Conservation (phyloP, 2,888 invertebrate species). For the Drosophila histrio region DNA sequence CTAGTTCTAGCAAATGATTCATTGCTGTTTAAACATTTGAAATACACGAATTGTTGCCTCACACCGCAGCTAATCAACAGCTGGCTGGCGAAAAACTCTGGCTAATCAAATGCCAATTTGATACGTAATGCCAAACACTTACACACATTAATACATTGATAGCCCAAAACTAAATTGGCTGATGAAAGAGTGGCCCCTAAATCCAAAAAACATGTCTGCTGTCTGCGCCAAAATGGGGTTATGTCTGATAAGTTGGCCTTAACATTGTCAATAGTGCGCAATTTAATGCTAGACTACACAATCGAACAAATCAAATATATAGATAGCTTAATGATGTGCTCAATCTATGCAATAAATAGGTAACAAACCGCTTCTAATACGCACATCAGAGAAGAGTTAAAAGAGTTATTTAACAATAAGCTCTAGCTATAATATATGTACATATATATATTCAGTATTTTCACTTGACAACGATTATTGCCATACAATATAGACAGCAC, state of each 20-base stretch:
- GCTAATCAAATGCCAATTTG: slow-evolving; percentile 44
- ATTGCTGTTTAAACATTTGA: slow-evolving; percentile 7
- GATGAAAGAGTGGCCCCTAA: slow-evolving; percentile 58
- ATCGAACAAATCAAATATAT: background rate
- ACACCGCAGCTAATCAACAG: slow-evolving; percentile 14
- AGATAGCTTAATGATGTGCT: no score
- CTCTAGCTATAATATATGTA: no score
- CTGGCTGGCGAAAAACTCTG: slow-evolving; percentile 1
- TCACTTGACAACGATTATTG: no score
- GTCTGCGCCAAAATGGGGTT: slow-evolving; percentile 45
- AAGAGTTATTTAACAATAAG: no score
- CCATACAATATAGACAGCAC: no score
- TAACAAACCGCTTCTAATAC: no score
- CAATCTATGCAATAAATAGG: no score
- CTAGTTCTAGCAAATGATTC: slow-evolving; percentile 29
- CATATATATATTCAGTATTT: no score
- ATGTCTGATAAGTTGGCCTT: slow-evolving; percentile 58
- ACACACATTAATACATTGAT: background rate
- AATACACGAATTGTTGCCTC: slow-evolving; percentile 4
- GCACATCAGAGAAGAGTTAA: no score
- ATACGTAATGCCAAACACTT: slow-evolving; percentile 30
- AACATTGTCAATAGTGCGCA: slow-evolving; percentile 53
- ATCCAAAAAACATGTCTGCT: slow-evolving; percentile 20
- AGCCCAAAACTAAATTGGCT: slow-evolving; percentile 49
- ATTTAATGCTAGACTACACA: slow-evolving; percentile 9